phyloP scores from a whole-genome alignment of 2,113 vertebrate species.

The Hemiprocne comata region DNA sequence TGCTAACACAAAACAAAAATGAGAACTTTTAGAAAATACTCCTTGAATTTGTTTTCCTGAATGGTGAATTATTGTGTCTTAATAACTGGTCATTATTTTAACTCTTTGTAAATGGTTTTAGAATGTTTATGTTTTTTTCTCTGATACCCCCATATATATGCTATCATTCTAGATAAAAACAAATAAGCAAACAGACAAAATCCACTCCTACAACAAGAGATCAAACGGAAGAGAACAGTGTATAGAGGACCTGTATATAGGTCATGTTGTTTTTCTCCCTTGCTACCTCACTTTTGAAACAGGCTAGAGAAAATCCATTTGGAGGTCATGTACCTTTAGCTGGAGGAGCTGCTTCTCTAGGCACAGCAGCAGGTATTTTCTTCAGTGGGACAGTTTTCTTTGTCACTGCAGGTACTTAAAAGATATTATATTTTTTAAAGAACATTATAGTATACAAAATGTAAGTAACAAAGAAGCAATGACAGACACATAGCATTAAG shows the following conservation, averaged over 20 bases:
- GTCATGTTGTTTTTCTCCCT: not conserved
- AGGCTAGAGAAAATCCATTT: not conserved
- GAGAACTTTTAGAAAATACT: not conserved
- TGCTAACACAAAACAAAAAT: not conserved
- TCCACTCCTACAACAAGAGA: not conserved
- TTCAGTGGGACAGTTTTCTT: slow-evolving; percentile 45
- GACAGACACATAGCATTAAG: not conserved
- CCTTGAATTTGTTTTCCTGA: not conserved
- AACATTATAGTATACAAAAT: not conserved
- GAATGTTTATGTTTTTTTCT: not conserved
- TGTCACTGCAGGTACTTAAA: slow-evolving; percentile 32
- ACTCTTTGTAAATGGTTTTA: not conserved
- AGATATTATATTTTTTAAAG: not conserved
- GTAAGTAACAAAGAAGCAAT: not conserved
- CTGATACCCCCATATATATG: not conserved
- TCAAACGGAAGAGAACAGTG: not conserved
- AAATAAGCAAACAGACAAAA: not conserved
- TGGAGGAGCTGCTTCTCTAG: slow-evolving; percentile 12
- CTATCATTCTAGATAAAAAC: not conserved
- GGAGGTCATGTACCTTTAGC: slow-evolving; percentile 37
- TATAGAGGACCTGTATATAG: not conserved
- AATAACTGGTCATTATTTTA: not conserved
- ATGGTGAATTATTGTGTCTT: not conserved
- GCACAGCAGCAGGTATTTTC: slow-evolving; percentile 24
- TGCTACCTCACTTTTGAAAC: not conserved